A percentile compares a stretch with the other conserved stretches of the same genome.
phyloP scores from a whole-genome alignment of 1,140 invertebrate genomes.

The Physella acuta region DNA sequence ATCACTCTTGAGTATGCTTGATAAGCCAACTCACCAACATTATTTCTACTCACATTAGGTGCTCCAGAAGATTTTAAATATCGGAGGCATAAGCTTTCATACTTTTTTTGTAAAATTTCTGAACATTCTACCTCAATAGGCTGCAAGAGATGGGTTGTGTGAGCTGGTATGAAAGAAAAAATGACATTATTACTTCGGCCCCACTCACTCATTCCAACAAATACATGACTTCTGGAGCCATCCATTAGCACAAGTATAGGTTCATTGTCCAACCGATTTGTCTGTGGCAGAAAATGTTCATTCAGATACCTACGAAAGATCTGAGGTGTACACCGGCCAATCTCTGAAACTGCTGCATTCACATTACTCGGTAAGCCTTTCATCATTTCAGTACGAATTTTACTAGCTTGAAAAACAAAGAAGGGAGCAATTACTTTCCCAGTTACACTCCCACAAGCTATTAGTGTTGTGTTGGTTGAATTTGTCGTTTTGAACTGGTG shows the following conservation, averaged over 20 bases:
- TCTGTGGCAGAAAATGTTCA: slow-evolving; percentile 26
- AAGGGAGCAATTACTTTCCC: slow-evolving; percentile 17
- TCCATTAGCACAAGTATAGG: slow-evolving; percentile 22
- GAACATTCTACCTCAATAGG: slow-evolving; percentile 19
- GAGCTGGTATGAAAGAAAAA: slow-evolving; percentile 24
- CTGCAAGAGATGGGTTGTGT: slow-evolving; percentile 23
- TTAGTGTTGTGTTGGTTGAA: slow-evolving; percentile 10
- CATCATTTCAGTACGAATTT: slow-evolving; percentile 22
- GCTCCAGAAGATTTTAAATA: neutral
- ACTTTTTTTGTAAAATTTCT: slow-evolving; percentile 17
- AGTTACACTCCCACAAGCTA: slow-evolving; percentile 22
- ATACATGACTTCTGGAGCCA: slow-evolving; percentile 21
- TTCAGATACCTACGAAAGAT: slow-evolving; percentile 19
- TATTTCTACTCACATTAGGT: slow-evolving; percentile 17
- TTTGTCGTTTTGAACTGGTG: slow-evolving; percentile 15
- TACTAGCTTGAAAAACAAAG: slow-evolving; percentile 21
- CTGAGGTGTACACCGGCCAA: slow-evolving; percentile 15
- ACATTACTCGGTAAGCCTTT: slow-evolving; percentile 14
- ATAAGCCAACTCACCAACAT: slow-evolving; percentile 17
- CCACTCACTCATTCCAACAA: slow-evolving; percentile 23
- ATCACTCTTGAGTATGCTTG: slow-evolving; percentile 11
- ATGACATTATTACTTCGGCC: slow-evolving; percentile 21
- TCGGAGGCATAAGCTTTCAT: slow-evolving; percentile 8
- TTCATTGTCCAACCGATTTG: slow-evolving; percentile 17
- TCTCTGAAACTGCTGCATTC: slow-evolving; percentile 20